Evolutionary conservation across 2,797 vertebrate species (phyloP).

Genomic region (Protonibea diacanthus): DNA sequence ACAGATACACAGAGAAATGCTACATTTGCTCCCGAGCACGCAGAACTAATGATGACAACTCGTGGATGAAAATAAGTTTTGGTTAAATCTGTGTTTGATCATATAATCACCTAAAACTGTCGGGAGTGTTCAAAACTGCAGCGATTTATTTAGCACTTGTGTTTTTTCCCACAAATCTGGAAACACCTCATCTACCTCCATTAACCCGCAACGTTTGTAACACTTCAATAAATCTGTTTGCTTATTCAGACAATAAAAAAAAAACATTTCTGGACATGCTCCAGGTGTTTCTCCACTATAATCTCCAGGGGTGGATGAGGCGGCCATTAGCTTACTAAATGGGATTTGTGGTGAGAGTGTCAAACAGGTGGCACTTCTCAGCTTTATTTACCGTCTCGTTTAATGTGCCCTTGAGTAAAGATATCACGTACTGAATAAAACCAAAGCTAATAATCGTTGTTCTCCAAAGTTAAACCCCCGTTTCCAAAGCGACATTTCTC

Average conservation of each 20-base stretch:
- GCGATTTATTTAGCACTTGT: background rate
- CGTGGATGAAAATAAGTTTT: background rate
- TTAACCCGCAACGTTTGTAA: background rate
- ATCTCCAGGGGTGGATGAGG: conserved; percentile 3
- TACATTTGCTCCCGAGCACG: background rate
- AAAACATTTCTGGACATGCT: conserved; percentile 17
- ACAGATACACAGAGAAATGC: background rate
- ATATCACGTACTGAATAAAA: background rate
- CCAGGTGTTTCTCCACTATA: conserved; percentile 23
- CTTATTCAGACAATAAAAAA: conserved; percentile 6
- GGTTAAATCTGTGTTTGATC: too few relatives aligned
- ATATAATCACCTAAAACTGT: too few relatives aligned
- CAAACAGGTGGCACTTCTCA: conserved; percentile 20
- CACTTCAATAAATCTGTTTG: background rate
- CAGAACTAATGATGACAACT: background rate
- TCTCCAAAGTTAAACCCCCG: background rate
- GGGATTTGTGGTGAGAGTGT: conserved; percentile 24
- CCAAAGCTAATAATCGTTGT: background rate
- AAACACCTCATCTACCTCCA: background rate
- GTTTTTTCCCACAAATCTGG: background rate
- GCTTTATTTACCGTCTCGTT: conserved; percentile 27
- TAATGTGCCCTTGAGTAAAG: conserved; percentile 25
- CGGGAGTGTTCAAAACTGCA: background rate
- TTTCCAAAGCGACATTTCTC: background rate
- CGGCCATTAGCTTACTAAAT: conserved; percentile 18